Evolutionary conservation across 1,140 invertebrate species (phyloP).

Genomic region (Patella vulgata): DNA sequence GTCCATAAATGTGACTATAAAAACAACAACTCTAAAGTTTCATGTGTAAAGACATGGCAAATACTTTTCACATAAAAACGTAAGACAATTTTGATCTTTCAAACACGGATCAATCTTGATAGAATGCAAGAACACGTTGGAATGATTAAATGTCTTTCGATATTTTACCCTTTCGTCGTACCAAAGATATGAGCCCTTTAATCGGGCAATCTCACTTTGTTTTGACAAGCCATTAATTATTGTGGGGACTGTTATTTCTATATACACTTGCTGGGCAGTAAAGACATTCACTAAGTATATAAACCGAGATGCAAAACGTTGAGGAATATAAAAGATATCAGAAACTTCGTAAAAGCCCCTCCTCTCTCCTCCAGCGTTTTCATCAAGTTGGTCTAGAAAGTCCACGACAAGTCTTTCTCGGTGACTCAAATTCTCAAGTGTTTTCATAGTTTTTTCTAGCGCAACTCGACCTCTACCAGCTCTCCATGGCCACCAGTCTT

Average conservation of each 20-base stretch:
- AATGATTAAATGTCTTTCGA: slow-evolving; percentile 1
- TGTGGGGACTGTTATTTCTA: slow-evolving; percentile 2
- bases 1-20: too few relatives aligned
- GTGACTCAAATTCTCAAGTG: too few relatives aligned
- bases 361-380: neutral
- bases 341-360: neutral
- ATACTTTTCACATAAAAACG: too few relatives aligned
- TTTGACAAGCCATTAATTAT: neutral
- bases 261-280: neutral
- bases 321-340: slow-evolving; percentile 2
- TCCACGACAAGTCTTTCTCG: neutral
- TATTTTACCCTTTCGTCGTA: slow-evolving; percentile 2
- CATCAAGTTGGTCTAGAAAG: slow-evolving; percentile 1
- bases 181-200: neutral
- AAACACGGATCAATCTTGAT: too few relatives aligned
- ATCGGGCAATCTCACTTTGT: neutral
- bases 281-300: neutral
- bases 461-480: too few relatives aligned
- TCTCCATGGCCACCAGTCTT: slow-evolving; percentile 10
- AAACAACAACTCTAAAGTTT: too few relatives aligned
- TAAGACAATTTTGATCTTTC: too few relatives aligned
- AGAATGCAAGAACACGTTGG: slow-evolving; percentile 1
- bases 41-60: too few relatives aligned
- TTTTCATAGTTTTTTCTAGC: too few relatives aligned
- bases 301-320: neutral